Evolutionary conservation across 2,888 invertebrate species (phyloP).

Genomic region (Lepetodrilus schrolli): DNA sequence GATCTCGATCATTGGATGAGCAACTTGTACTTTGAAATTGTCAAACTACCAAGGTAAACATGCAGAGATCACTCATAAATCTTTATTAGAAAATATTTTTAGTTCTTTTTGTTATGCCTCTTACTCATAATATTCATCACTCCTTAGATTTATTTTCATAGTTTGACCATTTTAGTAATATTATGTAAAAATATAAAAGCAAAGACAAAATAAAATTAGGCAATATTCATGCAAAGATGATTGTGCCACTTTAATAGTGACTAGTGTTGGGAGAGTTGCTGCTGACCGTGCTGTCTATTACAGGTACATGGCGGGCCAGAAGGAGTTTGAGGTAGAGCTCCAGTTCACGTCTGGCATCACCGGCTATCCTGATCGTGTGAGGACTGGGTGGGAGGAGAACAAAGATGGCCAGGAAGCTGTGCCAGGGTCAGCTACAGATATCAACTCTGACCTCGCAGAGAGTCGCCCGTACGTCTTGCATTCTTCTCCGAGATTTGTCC

Average conservation of each 20-base stretch:
- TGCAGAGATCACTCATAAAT: too few relatives aligned
- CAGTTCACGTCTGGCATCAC: slow-evolving; percentile 71
- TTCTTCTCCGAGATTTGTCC: too few relatives aligned
- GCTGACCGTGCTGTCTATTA: not conserved
- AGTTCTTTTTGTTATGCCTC: too few relatives aligned
- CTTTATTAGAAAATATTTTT: too few relatives aligned
- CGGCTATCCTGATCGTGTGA: slow-evolving; percentile 71
- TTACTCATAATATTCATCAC: too few relatives aligned
- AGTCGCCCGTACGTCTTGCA: too few relatives aligned
- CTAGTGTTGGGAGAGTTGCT: not conserved
- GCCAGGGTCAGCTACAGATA: slow-evolving; percentile 63
- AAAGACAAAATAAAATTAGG: not conserved
- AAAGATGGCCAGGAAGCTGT: slow-evolving; percentile 69
- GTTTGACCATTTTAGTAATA: too few relatives aligned
- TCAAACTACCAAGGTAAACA: slow-evolving; percentile 73
- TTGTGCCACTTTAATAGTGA: not conserved
- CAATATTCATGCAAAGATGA: not conserved
- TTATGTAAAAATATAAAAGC: too few relatives aligned
- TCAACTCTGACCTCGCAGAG: slow-evolving; percentile 52
- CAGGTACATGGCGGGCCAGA: slow-evolving; percentile 73
- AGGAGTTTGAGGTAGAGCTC: slow-evolving; percentile 73
- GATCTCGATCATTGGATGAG: slow-evolving; percentile 74
- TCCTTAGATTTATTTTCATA: too few relatives aligned
- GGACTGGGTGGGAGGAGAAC: slow-evolving; percentile 68
- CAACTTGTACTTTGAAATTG: slow-evolving; percentile 72